A percentile compares a stretch with the other conserved stretches of the same genome.
Conservation (phyloP, 2,113 vertebrate species). For the Sus scrofa region DNA sequence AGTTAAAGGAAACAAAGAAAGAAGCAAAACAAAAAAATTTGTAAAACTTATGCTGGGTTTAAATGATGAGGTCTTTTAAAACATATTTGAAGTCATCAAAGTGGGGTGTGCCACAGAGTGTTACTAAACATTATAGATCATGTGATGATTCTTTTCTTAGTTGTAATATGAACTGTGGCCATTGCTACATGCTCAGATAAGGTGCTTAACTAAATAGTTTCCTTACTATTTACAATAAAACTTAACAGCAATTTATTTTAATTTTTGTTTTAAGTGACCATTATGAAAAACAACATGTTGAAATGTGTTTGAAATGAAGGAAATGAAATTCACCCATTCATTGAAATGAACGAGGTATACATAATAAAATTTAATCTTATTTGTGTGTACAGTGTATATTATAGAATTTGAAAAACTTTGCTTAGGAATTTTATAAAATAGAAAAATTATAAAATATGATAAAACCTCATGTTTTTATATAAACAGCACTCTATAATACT, state of each 20-base stretch:
- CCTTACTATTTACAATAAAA: not conserved
- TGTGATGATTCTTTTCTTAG: not conserved
- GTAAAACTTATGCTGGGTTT: not conserved
- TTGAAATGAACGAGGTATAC: not conserved
- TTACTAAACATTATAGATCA: not conserved
- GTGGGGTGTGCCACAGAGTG: fast-evolving
- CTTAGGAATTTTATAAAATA: not conserved
- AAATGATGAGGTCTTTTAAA: not conserved
- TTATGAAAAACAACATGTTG: not conserved
- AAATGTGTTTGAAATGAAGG: too few relatives aligned
- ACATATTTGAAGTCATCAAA: not conserved
- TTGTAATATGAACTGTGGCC: not conserved
- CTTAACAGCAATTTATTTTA: not conserved
- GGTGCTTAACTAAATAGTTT: not conserved
- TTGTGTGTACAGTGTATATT: not conserved
- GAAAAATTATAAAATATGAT: not conserved
- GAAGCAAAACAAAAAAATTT: fast-evolving
- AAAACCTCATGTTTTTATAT: not conserved
- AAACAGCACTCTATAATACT: not conserved
- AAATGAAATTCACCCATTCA: too few relatives aligned
- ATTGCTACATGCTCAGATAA: not conserved
- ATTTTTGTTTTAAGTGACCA: not conserved
- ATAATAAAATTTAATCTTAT: not conserved
- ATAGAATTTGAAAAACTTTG: not conserved
- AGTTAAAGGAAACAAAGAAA: not conserved